These are phyloP conservation scores for Agrochola circellaris DNA, from an alignment of 2,888 invertebrate species.

Conservation along the genomic window DNA sequence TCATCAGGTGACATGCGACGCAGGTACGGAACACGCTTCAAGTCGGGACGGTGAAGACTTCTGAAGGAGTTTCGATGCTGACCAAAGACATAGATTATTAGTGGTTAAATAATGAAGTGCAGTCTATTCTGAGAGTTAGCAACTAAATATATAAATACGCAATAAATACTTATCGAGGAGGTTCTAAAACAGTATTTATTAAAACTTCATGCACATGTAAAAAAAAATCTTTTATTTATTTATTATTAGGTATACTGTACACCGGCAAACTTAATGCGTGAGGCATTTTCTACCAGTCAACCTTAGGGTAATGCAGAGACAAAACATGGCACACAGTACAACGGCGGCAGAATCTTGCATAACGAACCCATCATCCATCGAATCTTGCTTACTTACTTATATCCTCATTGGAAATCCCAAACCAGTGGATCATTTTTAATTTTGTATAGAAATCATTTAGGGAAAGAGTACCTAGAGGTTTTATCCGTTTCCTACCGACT, in stretches of 20 bases:
- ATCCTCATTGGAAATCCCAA: not conserved
- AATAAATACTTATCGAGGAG: too few species aligned
- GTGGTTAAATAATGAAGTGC: not conserved
- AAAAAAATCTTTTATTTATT: too few species aligned
- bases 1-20: slow-evolving; percentile 86
- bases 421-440: not conserved
- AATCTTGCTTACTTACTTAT: not conserved
- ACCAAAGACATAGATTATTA: not conserved
- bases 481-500: too few species aligned
- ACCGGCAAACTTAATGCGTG: too few species aligned
- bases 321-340: too few species aligned
- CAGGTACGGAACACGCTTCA: slow-evolving; percentile 86
- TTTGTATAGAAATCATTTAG: not conserved
- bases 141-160: too few species aligned
- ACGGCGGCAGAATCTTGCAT: not conserved
- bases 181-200: too few species aligned
- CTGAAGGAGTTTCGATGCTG: slow-evolving; percentile 88
- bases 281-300: too few species aligned
- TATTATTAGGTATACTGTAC: too few species aligned
- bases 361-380: not conserved
- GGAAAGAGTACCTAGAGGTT: not conserved
- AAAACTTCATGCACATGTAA: too few species aligned
- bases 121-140: not conserved
- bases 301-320: too few species aligned
- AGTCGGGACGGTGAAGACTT: slow-evolving; percentile 85